Percentiles rank a stretch among this genome's conserved stretches.
phyloP scores from a whole-genome alignment of 2,113 vertebrate species.

The Petrocephalus microphthalmus region DNA sequence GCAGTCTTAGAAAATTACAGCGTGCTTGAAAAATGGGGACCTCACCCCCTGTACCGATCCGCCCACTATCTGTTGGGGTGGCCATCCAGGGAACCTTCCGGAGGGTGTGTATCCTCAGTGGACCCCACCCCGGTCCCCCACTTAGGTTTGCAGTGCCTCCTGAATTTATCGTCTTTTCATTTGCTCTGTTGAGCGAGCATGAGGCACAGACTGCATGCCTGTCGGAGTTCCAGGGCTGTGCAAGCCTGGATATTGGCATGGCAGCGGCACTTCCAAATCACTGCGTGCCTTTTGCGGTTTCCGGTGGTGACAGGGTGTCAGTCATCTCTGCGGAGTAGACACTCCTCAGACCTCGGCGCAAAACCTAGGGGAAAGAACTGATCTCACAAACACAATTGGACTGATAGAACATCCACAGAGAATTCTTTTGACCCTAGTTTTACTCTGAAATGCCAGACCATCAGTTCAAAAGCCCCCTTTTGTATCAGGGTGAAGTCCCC shows the following conservation, averaged over 20 bases:
- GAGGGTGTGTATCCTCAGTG: not conserved
- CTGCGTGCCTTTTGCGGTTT: not conserved
- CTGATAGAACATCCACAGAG: not conserved
- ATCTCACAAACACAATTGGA: not conserved
- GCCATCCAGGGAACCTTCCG: conserved; percentile 21
- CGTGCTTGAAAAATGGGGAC: conserved; percentile 73
- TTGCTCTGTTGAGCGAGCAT: not conserved
- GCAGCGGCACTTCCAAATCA: not conserved
- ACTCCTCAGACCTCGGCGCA: not conserved
- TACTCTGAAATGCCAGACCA: not conserved
- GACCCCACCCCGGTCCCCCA: not conserved
- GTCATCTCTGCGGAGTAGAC: not conserved
- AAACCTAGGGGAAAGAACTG: not conserved
- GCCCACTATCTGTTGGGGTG: conserved; percentile 22
- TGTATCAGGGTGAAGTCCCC: not conserved
- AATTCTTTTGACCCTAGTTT: not conserved
- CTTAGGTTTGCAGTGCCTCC: not conserved
- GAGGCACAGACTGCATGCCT: not conserved
- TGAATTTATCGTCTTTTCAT: not conserved
- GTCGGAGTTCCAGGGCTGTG: not conserved
- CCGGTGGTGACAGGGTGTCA: not conserved
- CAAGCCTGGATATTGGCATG: not conserved
- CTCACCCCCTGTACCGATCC: conserved; percentile 39
- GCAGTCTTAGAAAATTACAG: conserved; percentile 72
- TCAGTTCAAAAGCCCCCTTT: not conserved